These are phyloP conservation scores for Cheilosia vulpina DNA, from an alignment of 2,888 invertebrate species.

Conservation along the genomic window DNA sequence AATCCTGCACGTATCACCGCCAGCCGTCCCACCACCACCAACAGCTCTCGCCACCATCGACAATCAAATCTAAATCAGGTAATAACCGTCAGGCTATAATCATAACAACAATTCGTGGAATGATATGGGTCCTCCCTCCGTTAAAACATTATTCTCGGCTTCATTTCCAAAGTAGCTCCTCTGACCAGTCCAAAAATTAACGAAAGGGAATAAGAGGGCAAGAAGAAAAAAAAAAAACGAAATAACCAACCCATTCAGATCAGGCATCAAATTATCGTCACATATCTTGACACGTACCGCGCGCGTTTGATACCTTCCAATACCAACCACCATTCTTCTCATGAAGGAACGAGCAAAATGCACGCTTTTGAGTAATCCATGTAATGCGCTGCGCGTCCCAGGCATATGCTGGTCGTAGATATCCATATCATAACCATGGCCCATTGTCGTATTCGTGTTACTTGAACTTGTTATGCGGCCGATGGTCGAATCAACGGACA, in stretches of 20 bases:
- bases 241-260: conserved; percentile 63
- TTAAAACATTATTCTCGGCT: background rate
- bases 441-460: conserved; percentile 56
- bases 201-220: background rate
- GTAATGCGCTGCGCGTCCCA: conserved; percentile 20
- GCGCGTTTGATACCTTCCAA: conserved; percentile 42
- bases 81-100: conserved; percentile 67
- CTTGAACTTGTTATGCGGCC: conserved; percentile 64
- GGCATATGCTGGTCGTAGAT: conserved; percentile 23
- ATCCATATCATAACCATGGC: conserved; percentile 57
- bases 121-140: conserved; percentile 54
- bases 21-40: background rate
- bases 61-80: conserved; percentile 68
- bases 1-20: conserved; percentile 1
- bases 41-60: conserved; percentile 12
- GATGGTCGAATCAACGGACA: conserved; percentile 12
- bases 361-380: conserved; percentile 57
- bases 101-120: conserved; percentile 72
- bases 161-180: conserved; percentile 11
- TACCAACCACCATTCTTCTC: background rate
- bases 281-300: conserved; percentile 74
- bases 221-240: background rate
- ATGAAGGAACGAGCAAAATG: conserved; percentile 49
- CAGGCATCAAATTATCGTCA: conserved; percentile 71
- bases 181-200: conserved; percentile 12